Conservation (phyloP, 2,797 vertebrate genomes). For the Mus spretus region DNA sequence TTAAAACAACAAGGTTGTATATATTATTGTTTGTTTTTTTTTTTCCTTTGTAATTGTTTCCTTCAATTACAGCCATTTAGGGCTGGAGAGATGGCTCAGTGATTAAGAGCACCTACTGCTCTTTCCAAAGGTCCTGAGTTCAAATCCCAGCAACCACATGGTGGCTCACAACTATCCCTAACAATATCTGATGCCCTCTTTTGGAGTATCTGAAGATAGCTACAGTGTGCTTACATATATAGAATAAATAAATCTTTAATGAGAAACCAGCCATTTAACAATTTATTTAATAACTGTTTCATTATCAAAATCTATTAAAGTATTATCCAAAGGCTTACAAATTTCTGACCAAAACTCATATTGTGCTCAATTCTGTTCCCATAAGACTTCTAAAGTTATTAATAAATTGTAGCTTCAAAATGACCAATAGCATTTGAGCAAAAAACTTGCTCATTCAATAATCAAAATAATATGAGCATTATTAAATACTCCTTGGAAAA, state of each 20-base stretch:
- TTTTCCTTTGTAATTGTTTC: background rate
- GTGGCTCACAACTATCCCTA: no score
- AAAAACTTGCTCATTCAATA: background rate
- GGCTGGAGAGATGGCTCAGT: no score
- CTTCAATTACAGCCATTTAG: background rate
- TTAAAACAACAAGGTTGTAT: background rate
- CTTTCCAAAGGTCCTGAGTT: no score
- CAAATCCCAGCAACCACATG: no score
- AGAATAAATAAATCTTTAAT: no score
- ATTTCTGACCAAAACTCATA: background rate
- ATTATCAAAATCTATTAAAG: background rate
- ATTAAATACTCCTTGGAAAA: background rate
- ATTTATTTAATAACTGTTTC: conserved; percentile 1
- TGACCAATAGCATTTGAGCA: background rate
- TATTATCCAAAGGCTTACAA: background rate
- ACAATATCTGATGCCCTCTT: no score
- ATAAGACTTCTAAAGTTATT: background rate
- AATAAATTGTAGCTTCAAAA: background rate
- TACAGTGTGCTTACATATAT: no score
- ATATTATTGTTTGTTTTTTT: background rate
- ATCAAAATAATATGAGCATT: background rate
- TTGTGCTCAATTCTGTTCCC: background rate
- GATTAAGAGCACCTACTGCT: no score
- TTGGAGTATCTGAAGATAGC: no score
- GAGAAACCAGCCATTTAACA: background rate